These are phyloP conservation scores for Elgaria multicarinata DNA, from an alignment of 2,113 vertebrate species.

Conservation along the genomic window DNA sequence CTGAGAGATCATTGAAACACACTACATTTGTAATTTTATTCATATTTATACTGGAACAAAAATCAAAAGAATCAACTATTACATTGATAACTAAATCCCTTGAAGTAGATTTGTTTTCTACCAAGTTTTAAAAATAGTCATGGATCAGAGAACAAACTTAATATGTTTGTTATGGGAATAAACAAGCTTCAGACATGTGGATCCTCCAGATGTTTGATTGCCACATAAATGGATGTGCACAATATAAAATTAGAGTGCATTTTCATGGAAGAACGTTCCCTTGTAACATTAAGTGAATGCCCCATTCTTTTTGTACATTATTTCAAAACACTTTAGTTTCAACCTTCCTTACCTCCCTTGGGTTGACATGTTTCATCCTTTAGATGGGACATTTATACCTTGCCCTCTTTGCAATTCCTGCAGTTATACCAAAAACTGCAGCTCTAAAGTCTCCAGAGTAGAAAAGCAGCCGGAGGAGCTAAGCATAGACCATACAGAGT, in stretches of 20 bases:
- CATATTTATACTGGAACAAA: neutral
- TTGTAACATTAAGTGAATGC: neutral
- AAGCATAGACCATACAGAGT: conserved; percentile 50
- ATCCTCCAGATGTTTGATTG: conserved; percentile 15
- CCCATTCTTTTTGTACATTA: neutral
- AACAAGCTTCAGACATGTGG: neutral
- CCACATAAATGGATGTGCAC: neutral
- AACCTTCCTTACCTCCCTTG: neutral
- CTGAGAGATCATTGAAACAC: neutral
- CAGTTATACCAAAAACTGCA: conserved; percentile 42
- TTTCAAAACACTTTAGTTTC: conserved; percentile 37
- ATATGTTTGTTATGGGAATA: neutral
- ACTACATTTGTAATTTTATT: neutral
- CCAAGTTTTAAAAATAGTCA: neutral
- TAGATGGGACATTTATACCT: conserved; percentile 5
- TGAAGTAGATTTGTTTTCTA: neutral
- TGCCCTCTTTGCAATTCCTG: conserved; percentile 1
- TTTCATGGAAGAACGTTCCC: neutral
- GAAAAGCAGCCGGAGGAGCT: conserved; percentile 56
- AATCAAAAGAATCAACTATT: too few species aligned
- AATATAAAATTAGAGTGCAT: neutral
- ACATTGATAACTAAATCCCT: neutral
- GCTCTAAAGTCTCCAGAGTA: conserved; percentile 54
- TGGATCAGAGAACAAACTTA: neutral
- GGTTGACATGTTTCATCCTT: accelerated